Percentiles rank a stretch among this genome's conserved stretches.
Conservation (phyloP, 2,797 vertebrate genomes). For the Sebastiscus albofasciatus region DNA sequence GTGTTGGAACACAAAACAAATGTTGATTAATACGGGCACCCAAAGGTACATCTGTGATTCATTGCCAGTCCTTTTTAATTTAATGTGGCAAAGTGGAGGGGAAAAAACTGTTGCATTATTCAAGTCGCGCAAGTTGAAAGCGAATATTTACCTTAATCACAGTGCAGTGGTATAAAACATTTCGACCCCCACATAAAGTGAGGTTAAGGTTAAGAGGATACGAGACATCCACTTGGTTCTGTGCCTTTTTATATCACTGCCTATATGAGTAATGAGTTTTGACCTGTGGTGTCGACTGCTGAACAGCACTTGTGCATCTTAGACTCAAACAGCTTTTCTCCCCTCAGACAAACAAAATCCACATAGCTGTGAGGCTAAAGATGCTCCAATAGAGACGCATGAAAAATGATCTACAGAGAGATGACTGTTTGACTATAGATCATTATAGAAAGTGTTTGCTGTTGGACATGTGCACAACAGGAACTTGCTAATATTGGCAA, state of each 20-base stretch:
- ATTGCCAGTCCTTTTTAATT: constrained; percentile 45
- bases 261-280: constrained; percentile 62
- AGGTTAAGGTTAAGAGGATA: constrained; percentile 62
- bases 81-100: constrained; percentile 26
- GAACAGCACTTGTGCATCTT: constrained; percentile 47
- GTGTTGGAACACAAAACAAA: constrained; percentile 25
- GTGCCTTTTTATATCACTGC: constrained; percentile 42
- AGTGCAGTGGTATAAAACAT: constrained; percentile 25
- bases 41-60: constrained; percentile 16
- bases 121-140: constrained; percentile 33
- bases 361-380: constrained; percentile 14
- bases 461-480: neutral
- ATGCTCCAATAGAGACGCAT: constrained; percentile 33
- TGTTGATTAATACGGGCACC: constrained; percentile 21
- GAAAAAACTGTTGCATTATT: constrained; percentile 50
- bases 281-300: constrained; percentile 58
- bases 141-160: constrained; percentile 50
- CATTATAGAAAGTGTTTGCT: neutral
- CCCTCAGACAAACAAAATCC: constrained; percentile 29
- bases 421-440: constrained; percentile 2
- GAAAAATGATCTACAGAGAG: constrained; percentile 15
- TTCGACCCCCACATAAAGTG: constrained; percentile 42
- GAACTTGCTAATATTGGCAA: constrained; percentile 1
- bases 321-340: constrained; percentile 27
- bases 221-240: constrained; percentile 43